These are phyloP conservation scores for Incurvaria masculella DNA, from an alignment of 2,888 invertebrate genomes.

Conservation along the genomic window DNA sequence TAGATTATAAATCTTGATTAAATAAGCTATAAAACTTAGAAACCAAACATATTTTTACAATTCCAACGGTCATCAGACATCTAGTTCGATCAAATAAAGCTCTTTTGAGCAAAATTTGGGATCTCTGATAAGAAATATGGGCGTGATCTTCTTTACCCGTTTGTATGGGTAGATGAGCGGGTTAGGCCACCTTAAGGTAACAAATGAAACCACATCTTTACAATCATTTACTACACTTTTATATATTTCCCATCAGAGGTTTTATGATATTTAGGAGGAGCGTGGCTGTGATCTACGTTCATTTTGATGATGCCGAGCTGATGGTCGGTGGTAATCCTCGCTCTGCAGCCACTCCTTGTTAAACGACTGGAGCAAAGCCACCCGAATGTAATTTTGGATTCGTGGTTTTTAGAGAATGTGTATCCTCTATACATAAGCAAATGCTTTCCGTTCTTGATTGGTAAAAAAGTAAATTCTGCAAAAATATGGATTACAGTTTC, in stretches of 20 bases:
- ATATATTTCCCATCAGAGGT: neutral
- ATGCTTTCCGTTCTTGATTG: neutral
- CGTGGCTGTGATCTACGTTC: neutral
- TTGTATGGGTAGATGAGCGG: no score
- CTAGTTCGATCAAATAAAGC: no score
- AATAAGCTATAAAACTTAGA: no score
- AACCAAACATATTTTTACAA: no score
- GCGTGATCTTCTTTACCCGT: no score
- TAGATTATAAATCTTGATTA: no score
- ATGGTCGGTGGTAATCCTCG: neutral
- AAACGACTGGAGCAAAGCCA: no score
- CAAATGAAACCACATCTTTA: neutral
- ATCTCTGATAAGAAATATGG: no score
- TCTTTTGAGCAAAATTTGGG: no score
- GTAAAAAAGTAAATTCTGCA: neutral
- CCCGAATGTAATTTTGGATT: neutral
- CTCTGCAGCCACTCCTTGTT: neutral
- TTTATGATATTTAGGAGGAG: neutral
- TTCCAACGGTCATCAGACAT: no score
- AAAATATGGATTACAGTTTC: no score
- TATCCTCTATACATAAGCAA: neutral
- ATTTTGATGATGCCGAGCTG: neutral
- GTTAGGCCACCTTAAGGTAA: no score
- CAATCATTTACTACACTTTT: neutral
- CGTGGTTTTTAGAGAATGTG: neutral